phyloP scores from a whole-genome alignment of 2,888 invertebrate genomes.

The Dolomedes plantarius region DNA sequence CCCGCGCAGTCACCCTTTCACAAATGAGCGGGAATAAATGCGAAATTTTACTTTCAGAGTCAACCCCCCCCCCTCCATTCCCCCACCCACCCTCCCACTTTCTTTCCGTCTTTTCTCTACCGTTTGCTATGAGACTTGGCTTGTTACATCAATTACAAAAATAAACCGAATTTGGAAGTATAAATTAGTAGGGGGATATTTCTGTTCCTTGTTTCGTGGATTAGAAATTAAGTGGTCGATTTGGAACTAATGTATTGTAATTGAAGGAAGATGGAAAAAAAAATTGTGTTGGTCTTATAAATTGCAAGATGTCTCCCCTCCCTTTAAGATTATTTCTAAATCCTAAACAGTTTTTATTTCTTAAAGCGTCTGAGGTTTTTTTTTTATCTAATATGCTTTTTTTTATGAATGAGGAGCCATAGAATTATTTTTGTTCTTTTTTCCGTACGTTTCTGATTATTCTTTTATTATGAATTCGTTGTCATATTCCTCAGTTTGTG shows the following conservation, averaged over 20 bases:
- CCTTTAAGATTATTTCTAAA: too few species aligned
- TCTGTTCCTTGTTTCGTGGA: not conserved
- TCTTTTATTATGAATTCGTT: too few species aligned
- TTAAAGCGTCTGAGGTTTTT: too few species aligned
- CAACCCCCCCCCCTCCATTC: not conserved
- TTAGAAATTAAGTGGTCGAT: not conserved
- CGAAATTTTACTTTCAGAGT: not conserved
- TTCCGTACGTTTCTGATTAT: too few species aligned
- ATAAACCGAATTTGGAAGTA: not conserved
- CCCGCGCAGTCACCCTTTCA: constrained; percentile 17
- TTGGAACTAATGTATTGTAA: not conserved
- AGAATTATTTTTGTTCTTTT: too few species aligned
- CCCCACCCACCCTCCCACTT: not conserved
- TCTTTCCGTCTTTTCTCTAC: not conserved
- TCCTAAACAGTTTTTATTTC: too few species aligned
- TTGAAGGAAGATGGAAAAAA: too few species aligned
- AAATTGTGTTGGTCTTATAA: too few species aligned
- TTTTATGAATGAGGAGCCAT: too few species aligned
- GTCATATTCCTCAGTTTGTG: too few species aligned
- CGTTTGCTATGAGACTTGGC: not conserved
- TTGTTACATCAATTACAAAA: not conserved
- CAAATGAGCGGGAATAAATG: constrained; percentile 1
- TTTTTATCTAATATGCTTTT: too few species aligned
- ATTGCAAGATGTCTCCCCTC: too few species aligned
- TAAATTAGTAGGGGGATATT: not conserved